These are phyloP conservation scores for Eurystomus glaucurus DNA, from an alignment of 2,797 vertebrate species.

Conservation along the genomic window DNA sequence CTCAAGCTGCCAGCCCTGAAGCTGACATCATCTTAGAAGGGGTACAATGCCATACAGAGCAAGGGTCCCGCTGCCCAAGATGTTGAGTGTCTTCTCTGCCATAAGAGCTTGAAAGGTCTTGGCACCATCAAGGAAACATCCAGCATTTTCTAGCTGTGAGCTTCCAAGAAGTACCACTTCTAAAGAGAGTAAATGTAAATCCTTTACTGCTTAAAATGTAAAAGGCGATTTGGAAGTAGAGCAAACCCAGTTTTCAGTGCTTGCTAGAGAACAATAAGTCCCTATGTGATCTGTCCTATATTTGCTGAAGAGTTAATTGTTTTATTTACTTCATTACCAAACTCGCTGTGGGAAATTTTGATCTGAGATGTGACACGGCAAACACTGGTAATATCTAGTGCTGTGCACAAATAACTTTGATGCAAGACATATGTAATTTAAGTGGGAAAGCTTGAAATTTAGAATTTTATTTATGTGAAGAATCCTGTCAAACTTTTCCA, in stretches of 20 bases:
- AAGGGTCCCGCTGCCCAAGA: not conserved
- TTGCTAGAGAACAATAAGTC: not conserved
- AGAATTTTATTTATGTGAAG: not conserved
- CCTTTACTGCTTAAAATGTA: not conserved
- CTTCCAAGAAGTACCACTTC: not conserved
- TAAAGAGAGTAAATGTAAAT: not conserved
- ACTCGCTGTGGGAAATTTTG: not conserved
- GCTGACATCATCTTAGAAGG: not conserved
- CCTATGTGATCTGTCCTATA: not conserved
- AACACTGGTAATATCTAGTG: not conserved
- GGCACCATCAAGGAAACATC: not conserved
- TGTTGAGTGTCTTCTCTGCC: not conserved
- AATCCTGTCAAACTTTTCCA: not conserved
- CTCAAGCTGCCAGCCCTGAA: not conserved
- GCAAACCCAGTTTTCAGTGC: not conserved
- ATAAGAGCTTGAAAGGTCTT: not conserved
- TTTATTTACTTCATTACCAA: conserved; percentile 6
- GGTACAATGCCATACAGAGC: not conserved
- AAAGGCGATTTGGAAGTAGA: not conserved
- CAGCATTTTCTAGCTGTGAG: not conserved
- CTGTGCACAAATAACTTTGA: not conserved
- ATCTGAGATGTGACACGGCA: not conserved
- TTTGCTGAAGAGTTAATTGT: conserved; percentile 1
- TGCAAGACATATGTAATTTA: not conserved
- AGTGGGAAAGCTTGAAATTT: not conserved